These are phyloP conservation scores for Drosophila kuntzei DNA, from an alignment of 2,888 invertebrate genomes.

Conservation along the genomic window DNA sequence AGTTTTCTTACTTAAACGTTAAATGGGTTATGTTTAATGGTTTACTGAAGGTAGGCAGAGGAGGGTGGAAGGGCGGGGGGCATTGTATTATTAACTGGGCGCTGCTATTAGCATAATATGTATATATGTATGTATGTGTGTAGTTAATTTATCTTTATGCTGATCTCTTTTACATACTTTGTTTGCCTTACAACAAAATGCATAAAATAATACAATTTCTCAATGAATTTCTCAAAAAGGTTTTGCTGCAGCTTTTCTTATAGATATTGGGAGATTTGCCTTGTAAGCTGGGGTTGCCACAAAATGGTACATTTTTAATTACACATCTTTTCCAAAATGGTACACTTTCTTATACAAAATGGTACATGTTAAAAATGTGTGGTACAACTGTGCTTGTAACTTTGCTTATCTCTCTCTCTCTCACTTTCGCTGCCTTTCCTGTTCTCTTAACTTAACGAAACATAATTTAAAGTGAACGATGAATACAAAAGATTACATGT, in stretches of 20 bases:
- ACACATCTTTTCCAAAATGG: neutral
- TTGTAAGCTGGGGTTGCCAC: slow-evolving; percentile 44
- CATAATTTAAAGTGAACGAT: slow-evolving; percentile 1
- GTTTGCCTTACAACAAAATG: slow-evolving; percentile 70
- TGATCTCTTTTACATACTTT: slow-evolving; percentile 45
- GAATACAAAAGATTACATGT: neutral
- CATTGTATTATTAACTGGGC: slow-evolving; percentile 51
- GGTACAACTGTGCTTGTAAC: slow-evolving; percentile 3
- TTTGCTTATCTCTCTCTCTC: slow-evolving; percentile 30
- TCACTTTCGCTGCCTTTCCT: slow-evolving; percentile 9
- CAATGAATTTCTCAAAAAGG: slow-evolving; percentile 46
- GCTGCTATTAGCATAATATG: slow-evolving; percentile 56
- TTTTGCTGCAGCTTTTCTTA: slow-evolving; percentile 57
- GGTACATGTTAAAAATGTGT: neutral
- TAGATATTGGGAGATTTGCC: slow-evolving; percentile 49
- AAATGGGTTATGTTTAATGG: slow-evolving; percentile 27
- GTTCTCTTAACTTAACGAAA: slow-evolving; percentile 26
- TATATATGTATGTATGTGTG: slow-evolving; percentile 33
- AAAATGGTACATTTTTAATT: slow-evolving; percentile 10
- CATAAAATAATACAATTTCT: slow-evolving; percentile 74
- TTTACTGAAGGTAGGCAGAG: slow-evolving; percentile 4
- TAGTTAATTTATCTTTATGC: slow-evolving; percentile 41
- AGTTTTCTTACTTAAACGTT: slow-evolving; percentile 49
- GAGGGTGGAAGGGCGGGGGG: slow-evolving; percentile 2
- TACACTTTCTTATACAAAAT: neutral